Percentiles rank a stretch among this genome's conserved stretches.
phyloP scores from a whole-genome alignment of 2,113 vertebrate genomes.

The Eptesicus fuscus region DNA sequence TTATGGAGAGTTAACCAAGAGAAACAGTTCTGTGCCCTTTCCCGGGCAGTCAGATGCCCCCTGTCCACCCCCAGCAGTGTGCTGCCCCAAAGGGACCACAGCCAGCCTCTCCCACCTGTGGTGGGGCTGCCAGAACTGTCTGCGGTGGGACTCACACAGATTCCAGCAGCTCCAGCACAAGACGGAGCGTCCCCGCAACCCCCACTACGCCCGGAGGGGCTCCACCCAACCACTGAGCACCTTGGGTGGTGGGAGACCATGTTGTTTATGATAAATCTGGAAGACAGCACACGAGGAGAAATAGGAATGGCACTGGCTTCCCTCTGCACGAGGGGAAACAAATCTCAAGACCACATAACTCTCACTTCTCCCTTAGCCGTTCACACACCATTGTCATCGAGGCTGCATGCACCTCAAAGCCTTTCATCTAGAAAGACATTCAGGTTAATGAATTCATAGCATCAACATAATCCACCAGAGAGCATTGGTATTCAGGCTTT shows the following conservation, averaged over 20 bases:
- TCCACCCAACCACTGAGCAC: neutral
- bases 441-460: neutral
- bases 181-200: neutral
- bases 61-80: neutral
- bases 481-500: neutral
- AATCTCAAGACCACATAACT: neutral
- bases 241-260: neutral
- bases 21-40: neutral
- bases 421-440: neutral
- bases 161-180: neutral
- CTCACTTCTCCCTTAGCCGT: neutral
- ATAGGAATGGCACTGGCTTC: neutral
- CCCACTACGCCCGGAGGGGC: accelerated
- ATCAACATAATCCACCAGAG: neutral
- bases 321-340: neutral
- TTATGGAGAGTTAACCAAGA: neutral
- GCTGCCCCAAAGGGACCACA: neutral
- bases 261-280: neutral
- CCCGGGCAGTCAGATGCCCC: neutral
- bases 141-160: neutral
- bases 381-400: neutral
- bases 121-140: neutral
- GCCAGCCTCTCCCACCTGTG: neutral
- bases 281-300: neutral
- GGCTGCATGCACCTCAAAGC: neutral